A percentile compares a stretch with the other conserved stretches of the same genome.
Conservation (phyloP, 2,797 vertebrate species). For the Rhinoraja longicauda region DNA sequence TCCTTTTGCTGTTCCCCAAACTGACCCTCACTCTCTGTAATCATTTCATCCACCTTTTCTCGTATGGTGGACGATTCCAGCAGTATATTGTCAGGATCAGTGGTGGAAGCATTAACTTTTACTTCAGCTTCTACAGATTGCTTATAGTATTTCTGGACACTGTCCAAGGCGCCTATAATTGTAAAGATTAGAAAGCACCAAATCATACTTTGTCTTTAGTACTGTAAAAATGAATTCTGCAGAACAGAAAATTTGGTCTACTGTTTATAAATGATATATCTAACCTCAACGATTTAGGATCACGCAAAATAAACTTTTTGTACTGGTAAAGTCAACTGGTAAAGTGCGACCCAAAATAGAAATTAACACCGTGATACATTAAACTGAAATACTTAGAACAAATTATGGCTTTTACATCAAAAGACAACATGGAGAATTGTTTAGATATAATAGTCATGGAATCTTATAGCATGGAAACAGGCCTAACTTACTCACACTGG, state of each 20-base stretch:
- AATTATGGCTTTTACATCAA: neutral
- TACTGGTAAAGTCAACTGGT: neutral
- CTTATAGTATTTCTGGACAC: slow-evolving; percentile 78
- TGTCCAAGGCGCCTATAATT: slow-evolving; percentile 77
- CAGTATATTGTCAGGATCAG: slow-evolving; percentile 55
- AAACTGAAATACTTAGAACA: neutral
- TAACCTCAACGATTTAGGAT: neutral
- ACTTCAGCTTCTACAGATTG: slow-evolving; percentile 77
- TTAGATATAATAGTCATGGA: neutral
- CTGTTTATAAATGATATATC: neutral
- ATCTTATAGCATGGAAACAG: too few relatives aligned
- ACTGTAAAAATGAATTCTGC: neutral
- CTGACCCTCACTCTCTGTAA: slow-evolving; percentile 62
- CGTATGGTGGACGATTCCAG: slow-evolving; percentile 64
- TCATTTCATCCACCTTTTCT: slow-evolving; percentile 66
- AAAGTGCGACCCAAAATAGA: neutral
- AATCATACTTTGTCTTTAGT: neutral
- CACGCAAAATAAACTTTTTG: neutral
- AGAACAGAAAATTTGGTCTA: neutral
- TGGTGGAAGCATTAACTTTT: slow-evolving; percentile 72
- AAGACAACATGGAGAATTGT: neutral
- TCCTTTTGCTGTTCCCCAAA: slow-evolving; percentile 73
- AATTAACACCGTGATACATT: neutral
- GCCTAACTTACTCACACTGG: too few relatives aligned
- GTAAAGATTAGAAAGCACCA: neutral